phyloP scores from a whole-genome alignment of 2,888 invertebrate species.

The Theristus sp. region DNA sequence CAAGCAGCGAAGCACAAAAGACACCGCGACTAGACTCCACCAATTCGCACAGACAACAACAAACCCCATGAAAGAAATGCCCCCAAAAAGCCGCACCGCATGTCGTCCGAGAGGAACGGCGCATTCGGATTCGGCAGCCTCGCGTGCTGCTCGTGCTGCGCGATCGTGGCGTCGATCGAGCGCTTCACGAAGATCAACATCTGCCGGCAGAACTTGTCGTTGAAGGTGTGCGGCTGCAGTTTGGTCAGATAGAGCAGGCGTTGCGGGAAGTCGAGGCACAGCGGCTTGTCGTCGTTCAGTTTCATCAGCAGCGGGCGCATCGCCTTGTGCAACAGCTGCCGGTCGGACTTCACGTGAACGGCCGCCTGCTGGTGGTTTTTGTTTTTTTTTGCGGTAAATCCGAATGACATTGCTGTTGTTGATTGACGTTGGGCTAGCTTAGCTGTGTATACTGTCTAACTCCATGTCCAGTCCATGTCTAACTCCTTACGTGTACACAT shows the following conservation, averaged over 20 bases:
- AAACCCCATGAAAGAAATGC: too few relatives aligned
- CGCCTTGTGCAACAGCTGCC: conserved; percentile 44
- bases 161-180: not conserved
- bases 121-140: not conserved
- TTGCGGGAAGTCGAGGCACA: conserved; percentile 5
- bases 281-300: conserved; percentile 46
- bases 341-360: not conserved
- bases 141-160: not conserved
- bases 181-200: conserved; percentile 43
- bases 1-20: too few relatives aligned
- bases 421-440: too few relatives aligned
- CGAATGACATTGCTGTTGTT: too few relatives aligned
- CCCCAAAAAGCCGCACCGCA: too few relatives aligned
- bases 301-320: conserved; percentile 69
- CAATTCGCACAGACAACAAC: too few relatives aligned
- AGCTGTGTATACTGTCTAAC: too few relatives aligned
- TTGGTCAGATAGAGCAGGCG: conserved; percentile 73
- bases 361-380: not conserved
- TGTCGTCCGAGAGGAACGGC: not conserved
- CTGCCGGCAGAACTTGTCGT: conserved; percentile 81
- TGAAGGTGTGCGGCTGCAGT: conserved; percentile 78
- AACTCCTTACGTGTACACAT: too few relatives aligned
- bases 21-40: too few relatives aligned
- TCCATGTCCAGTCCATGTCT: too few relatives aligned
- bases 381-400: too few relatives aligned